Base-by-base conservation (phyloP, 2,797 vertebrate genomes). In the Mycteria americana region DNA sequence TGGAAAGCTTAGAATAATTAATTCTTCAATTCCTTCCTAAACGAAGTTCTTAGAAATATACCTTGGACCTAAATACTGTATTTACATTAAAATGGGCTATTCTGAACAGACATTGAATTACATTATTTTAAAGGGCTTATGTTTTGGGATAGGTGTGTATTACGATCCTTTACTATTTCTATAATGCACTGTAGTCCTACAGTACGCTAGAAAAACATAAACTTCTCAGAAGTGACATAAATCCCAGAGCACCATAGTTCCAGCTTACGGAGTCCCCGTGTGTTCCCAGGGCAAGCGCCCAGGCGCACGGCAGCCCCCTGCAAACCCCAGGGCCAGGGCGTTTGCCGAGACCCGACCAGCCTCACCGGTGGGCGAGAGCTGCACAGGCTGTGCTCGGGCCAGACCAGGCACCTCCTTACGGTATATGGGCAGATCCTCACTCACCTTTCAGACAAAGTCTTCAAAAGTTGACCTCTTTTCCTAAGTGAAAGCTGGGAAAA, bases 1-100 rank as follows among this genome's bases (percentile, higher is more conserved):
- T 81, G 56, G n/a, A 81, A 88, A 91, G 45, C 72, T 93, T 68
- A 81, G 75, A 94, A 94, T 79, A 93, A 94, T 14, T 54, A 96
- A 93, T 80, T 63, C 48, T 90, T 75, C 16, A 60, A 83, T 82
- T 92, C 43, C 69, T 85, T 85, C 48, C 67, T 68, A 14, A 23
- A 89, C 7, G 1, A 64, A 60, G 27, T 31, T 91, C 56, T 60
- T 35, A 35, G 57, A 80, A 88, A 77, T 48, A 73, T 14, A 41
- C 18, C 19, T 85, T 46, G 22, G 48, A 60, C 43, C 11, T 68
- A 65, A 86, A 62, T 23, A 45, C 22, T 45, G 28, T 51, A 51
- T 60, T 69, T 72, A 65, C 59, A 78, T 67, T 72, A 28, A 96
- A 92, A 81, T 3, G 9, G 35, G 64, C 48, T 78, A n/a, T 70